Percentiles rank a stretch among this genome's conserved stretches.
These are phyloP conservation scores for Calliphora vomitoria DNA, from an alignment of 2,888 invertebrate genomes.

Conservation along the genomic window DNA sequence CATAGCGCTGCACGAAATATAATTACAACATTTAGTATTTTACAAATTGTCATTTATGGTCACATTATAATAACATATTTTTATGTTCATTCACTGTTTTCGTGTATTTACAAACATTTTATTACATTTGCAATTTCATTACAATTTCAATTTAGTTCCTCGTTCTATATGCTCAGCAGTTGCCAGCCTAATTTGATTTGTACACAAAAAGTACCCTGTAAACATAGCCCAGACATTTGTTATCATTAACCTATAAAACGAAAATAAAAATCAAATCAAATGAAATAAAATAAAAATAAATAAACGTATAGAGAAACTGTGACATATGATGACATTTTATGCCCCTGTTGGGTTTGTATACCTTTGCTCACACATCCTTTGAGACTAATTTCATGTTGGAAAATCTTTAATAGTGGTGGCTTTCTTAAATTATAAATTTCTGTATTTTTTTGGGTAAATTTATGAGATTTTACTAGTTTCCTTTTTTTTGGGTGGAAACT, in stretches of 20 bases:
- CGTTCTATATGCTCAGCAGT: slow-evolving; percentile 64
- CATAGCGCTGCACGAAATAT: slow-evolving; percentile 36
- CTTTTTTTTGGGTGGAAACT: not conserved
- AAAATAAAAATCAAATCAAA: slow-evolving; percentile 58
- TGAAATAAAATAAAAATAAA: slow-evolving; percentile 39
- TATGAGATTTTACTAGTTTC: slow-evolving; percentile 6
- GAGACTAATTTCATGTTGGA: slow-evolving; percentile 9
- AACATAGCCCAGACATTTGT: slow-evolving; percentile 58
- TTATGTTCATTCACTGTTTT: slow-evolving; percentile 34
- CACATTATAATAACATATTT: slow-evolving; percentile 69
- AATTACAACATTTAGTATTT: slow-evolving; percentile 59
- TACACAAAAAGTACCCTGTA: slow-evolving; percentile 15
- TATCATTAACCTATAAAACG: slow-evolving; percentile 67
- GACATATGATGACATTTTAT: slow-evolving; percentile 69
- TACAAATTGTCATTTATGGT: slow-evolving; percentile 73
- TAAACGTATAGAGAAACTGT: slow-evolving; percentile 54
- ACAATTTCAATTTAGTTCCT: slow-evolving; percentile 68
- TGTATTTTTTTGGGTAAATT: slow-evolving; percentile 57
- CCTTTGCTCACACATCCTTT: slow-evolving; percentile 40
- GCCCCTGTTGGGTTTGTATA: slow-evolving; percentile 53
- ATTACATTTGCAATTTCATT: slow-evolving; percentile 73
- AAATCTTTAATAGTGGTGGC: slow-evolving; percentile 49
- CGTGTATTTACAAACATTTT: slow-evolving; percentile 64
- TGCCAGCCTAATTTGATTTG: slow-evolving; percentile 71
- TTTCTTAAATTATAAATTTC: slow-evolving; percentile 15